These are phyloP conservation scores for Drepana falcataria DNA, from an alignment of 2,888 invertebrate genomes.

Conservation along the genomic window DNA sequence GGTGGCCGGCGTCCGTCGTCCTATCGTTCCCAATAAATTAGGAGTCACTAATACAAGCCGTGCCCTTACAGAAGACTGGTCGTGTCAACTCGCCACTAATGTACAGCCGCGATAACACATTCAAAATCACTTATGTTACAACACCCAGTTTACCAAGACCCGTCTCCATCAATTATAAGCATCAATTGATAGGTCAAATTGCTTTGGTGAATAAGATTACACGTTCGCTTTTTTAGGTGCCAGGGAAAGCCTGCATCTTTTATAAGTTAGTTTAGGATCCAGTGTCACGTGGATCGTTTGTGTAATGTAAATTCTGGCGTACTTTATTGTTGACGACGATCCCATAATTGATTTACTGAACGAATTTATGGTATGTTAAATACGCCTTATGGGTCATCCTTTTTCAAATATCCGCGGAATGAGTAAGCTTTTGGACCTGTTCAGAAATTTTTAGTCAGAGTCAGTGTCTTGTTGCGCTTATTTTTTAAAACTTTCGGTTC, in stretches of 20 bases:
- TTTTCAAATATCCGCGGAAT: conserved; percentile 29
- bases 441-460: background rate
- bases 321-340: conserved; percentile 60
- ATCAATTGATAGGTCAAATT: background rate
- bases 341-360: conserved; percentile 58
- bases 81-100: conserved; percentile 73
- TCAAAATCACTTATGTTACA: conserved; percentile 65
- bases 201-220: background rate
- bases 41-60: conserved; percentile 74
- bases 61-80: conserved; percentile 74
- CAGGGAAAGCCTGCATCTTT: conserved; percentile 56
- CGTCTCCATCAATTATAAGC: conserved; percentile 7
- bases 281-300: conserved; percentile 53
- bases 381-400: conserved; percentile 12
- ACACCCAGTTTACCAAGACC: conserved; percentile 37
- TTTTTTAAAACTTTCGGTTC: no score
- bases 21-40: conserved; percentile 77
- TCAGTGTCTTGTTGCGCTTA: no score
- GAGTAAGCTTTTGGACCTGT: conserved; percentile 12
- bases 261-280: conserved; percentile 65
- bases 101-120: conserved; percentile 71
- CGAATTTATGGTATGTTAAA: conserved; percentile 43
- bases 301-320: conserved; percentile 61
- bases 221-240: conserved; percentile 48
- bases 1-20: conserved; percentile 76